Percentiles rank a stretch among this genome's conserved stretches.
Conservation (phyloP, 1,140 invertebrate species). For the Pararge aegeria region DNA sequence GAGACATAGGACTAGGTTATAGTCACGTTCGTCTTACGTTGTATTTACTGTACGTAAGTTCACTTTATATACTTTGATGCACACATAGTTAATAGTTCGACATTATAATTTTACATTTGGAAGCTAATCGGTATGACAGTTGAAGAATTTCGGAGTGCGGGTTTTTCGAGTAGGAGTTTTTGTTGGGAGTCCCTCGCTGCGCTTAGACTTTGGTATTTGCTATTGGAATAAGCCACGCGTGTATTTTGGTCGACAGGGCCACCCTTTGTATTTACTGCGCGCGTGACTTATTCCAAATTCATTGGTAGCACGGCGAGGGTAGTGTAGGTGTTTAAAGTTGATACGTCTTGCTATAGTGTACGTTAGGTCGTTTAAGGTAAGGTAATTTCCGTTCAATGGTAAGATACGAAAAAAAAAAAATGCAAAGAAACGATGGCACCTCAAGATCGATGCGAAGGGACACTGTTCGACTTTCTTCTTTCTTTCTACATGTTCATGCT, state of each 20-base stretch:
- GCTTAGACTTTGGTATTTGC: constrained; percentile 10
- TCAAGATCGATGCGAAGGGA: constrained; percentile 68
- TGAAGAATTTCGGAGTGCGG: constrained; percentile 65
- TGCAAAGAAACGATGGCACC: constrained; percentile 57
- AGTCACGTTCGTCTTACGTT: constrained; percentile 70
- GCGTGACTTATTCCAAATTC: constrained; percentile 34
- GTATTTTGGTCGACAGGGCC: constrained; percentile 28
- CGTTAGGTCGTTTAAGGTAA: constrained; percentile 68
- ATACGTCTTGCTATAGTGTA: constrained; percentile 61
- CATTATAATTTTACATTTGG: constrained; percentile 63
- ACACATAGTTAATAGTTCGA: constrained; percentile 67
- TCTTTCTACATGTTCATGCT: constrained; percentile 60
- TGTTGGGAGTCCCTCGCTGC: constrained; percentile 43
- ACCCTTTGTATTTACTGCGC: constrained; percentile 29
- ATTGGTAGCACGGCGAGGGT: constrained; percentile 43
- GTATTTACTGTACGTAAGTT: constrained; percentile 64
- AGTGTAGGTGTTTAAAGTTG: constrained; percentile 57
- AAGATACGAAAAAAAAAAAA: constrained; percentile 54
- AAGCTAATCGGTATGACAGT: constrained; percentile 72
- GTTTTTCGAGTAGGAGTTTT: constrained; percentile 47
- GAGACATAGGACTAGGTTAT: constrained; percentile 74
- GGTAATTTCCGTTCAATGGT: constrained; percentile 64
- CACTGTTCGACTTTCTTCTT: constrained; percentile 56
- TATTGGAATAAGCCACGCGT: constrained; percentile 33
- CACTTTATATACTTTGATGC: constrained; percentile 69